Percentiles rank a stretch among this genome's conserved stretches.
These are phyloP conservation scores for Drosophila ercepeae DNA, from an alignment of 1,140 invertebrate species.

Conservation along the genomic window DNA sequence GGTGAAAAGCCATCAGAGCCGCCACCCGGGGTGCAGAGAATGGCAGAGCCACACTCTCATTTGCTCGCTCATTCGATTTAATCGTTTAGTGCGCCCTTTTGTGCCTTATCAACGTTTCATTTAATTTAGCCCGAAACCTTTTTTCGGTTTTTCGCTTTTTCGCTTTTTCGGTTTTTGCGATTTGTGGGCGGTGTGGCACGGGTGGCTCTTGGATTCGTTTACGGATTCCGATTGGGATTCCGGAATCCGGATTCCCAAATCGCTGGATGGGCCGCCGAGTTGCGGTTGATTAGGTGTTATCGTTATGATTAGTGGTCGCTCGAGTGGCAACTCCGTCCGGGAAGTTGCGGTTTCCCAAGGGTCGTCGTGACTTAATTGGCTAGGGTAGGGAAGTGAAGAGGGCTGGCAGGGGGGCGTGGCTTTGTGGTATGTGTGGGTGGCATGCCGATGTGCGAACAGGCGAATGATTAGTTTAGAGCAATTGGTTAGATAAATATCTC, in stretches of 20 bases:
- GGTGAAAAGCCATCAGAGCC: constrained; percentile 6
- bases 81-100: constrained; percentile 80
- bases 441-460: constrained; percentile 24
- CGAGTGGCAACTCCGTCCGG: constrained; percentile 40
- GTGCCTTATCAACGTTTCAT: constrained; percentile 81
- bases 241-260: constrained; percentile 15
- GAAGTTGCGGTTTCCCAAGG: constrained; percentile 36
- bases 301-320: constrained; percentile 77
- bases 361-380: constrained; percentile 11
- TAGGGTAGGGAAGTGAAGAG: not conserved
- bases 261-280: constrained; percentile 38
- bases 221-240: constrained; percentile 34
- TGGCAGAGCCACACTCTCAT: constrained; percentile 51
- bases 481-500: constrained; percentile 40
- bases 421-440: constrained; percentile 23
- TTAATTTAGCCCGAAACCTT: constrained; percentile 71
- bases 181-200: constrained; percentile 8
- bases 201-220: constrained; percentile 12
- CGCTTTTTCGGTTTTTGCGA: constrained; percentile 50
- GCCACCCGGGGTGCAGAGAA: constrained; percentile 21
- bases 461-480: constrained; percentile 35
- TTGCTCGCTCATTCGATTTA: constrained; percentile 79
- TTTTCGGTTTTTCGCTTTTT: constrained; percentile 50
- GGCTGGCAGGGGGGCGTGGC: not conserved
- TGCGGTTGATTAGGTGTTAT: constrained; percentile 80